A percentile compares a stretch with the other conserved stretches of the same genome.
These are phyloP conservation scores for Zeugodacus cucurbitae DNA, from an alignment of 1,140 invertebrate species.

Conservation along the genomic window DNA sequence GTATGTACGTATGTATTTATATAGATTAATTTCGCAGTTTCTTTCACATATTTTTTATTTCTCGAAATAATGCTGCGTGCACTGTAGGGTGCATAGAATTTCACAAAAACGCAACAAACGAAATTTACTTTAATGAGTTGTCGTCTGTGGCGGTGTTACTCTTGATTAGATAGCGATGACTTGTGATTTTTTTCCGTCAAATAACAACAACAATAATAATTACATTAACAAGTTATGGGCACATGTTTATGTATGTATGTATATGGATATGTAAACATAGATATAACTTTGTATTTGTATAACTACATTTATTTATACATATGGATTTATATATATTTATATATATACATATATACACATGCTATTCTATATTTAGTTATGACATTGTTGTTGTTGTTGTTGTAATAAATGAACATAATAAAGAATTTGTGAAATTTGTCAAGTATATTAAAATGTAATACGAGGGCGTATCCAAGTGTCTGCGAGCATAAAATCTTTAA, in stretches of 20 bases:
- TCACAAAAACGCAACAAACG: background rate
- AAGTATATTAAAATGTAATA: too few relatives aligned
- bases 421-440: too few relatives aligned
- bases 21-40: too few relatives aligned
- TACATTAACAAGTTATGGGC: background rate
- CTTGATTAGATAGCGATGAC: slow-evolving; percentile 32
- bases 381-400: too few relatives aligned
- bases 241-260: background rate
- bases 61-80: background rate
- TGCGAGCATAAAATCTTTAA: too few relatives aligned
- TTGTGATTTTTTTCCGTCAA: background rate
- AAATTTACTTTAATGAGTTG: background rate
- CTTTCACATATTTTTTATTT: too few relatives aligned
- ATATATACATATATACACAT: background rate
- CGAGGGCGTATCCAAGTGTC: too few relatives aligned
- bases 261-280: background rate
- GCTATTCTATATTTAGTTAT: too few relatives aligned
- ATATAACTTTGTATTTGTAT: background rate
- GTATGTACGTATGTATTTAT: too few relatives aligned
- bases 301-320: background rate
- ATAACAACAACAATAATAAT: background rate
- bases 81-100: background rate
- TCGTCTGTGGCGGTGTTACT: background rate
- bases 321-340: background rate
- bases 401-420: too few relatives aligned